These are phyloP conservation scores for Oxyura jamaicensis DNA, from an alignment of 2,113 vertebrate genomes.

Conservation along the genomic window DNA sequence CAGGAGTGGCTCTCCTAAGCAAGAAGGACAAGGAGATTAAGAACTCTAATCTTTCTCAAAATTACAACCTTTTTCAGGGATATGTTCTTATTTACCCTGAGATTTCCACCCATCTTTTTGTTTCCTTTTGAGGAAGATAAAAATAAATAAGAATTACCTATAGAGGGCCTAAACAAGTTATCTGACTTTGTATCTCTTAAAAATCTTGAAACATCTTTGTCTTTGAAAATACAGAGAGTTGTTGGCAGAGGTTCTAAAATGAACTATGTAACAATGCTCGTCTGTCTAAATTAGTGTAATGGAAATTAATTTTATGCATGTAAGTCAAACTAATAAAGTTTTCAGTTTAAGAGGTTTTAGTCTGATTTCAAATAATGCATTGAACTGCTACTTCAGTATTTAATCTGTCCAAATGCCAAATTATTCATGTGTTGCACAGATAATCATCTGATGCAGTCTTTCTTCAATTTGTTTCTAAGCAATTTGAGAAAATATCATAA, in stretches of 20 bases:
- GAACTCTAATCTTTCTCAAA: background rate
- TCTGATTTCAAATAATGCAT: background rate
- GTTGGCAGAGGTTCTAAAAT: background rate
- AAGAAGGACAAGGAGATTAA: background rate
- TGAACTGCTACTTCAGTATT: background rate
- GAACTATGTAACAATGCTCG: background rate
- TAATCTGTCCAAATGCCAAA: background rate
- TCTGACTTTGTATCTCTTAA: background rate
- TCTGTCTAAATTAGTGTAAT: background rate
- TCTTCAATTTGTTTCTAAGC: background rate
- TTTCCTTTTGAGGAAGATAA: background rate
- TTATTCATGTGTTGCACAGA: background rate
- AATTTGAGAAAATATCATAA: background rate
- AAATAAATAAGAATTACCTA: background rate
- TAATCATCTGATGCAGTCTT: background rate
- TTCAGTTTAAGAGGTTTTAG: background rate
- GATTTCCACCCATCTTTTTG: background rate
- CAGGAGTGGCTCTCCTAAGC: background rate
- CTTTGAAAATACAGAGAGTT: background rate
- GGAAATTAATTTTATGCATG: background rate
- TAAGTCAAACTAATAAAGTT: background rate
- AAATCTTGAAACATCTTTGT: background rate
- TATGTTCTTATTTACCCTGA: background rate
- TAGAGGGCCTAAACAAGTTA: background rate
- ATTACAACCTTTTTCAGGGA: background rate